A percentile compares a stretch with the other conserved stretches of the same genome.
These are phyloP conservation scores for Zaprionus camerounensis DNA, from an alignment of 1,140 invertebrate genomes.

Conservation along the genomic window DNA sequence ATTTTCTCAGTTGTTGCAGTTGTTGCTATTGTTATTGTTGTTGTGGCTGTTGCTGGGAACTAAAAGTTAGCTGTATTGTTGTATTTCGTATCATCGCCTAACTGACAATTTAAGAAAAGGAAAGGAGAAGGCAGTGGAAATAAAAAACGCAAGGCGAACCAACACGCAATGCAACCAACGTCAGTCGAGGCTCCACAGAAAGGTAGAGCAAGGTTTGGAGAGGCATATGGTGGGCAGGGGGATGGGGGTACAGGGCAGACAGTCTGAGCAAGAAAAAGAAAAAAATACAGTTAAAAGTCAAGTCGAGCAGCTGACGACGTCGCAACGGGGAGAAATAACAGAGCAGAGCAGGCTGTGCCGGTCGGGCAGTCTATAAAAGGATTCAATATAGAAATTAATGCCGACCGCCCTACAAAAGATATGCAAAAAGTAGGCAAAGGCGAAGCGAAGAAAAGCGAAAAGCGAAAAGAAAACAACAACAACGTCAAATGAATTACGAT, in stretches of 20 bases:
- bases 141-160: slow-evolving; percentile 43
- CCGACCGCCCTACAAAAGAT: slow-evolving; percentile 53
- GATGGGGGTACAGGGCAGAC: neutral
- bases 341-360: too few relatives aligned
- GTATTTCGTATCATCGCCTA: slow-evolving; percentile 63
- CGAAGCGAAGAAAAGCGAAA: slow-evolving; percentile 11
- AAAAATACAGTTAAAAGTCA: slow-evolving; percentile 9
- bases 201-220: neutral
- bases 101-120: slow-evolving; percentile 64
- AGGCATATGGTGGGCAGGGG: neutral
- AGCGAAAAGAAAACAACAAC: slow-evolving; percentile 35
- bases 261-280: neutral
- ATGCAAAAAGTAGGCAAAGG: slow-evolving; percentile 18
- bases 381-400: slow-evolving; percentile 80
- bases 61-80: slow-evolving; percentile 23
- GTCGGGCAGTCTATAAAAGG: slow-evolving; percentile 53
- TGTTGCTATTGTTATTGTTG: neutral
- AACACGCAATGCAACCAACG: slow-evolving; percentile 51
- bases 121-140: slow-evolving; percentile 17
- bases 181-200: neutral
- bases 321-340: neutral
- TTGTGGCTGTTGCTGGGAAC: slow-evolving; percentile 42
- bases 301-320: slow-evolving; percentile 22
- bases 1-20: slow-evolving; percentile 28
- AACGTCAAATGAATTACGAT: slow-evolving; percentile 76